These are phyloP conservation scores for Dryobota labecula DNA, from an alignment of 2,888 invertebrate species.

Conservation along the genomic window DNA sequence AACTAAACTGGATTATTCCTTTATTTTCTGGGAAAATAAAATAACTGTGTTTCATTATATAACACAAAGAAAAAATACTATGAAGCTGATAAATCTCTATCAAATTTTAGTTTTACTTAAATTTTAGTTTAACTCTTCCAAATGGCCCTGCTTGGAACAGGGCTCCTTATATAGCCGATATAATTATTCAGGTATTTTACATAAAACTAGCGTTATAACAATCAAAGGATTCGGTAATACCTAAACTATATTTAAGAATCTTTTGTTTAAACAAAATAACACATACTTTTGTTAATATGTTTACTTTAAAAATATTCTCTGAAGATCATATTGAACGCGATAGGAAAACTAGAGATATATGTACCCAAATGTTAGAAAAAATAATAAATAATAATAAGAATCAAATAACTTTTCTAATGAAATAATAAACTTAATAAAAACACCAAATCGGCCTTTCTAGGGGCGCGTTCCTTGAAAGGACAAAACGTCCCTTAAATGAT, in stretches of 20 bases:
- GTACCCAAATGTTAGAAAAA: neutral
- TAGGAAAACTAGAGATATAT: neutral
- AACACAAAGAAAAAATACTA: too few species aligned
- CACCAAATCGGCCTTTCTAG: neutral
- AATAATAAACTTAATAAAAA: neutral
- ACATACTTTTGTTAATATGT: neutral
- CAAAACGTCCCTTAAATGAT: neutral
- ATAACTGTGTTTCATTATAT: too few species aligned
- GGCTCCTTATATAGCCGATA: neutral
- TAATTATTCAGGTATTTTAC: neutral
- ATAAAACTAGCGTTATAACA: too few species aligned
- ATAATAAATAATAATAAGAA: neutral
- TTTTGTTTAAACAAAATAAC: neutral
- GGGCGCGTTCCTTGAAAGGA: neutral
- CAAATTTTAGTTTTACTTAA: too few species aligned
- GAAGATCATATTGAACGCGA: neutral
- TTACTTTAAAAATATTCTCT: neutral
- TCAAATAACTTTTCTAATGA: neutral
- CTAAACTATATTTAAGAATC: too few species aligned
- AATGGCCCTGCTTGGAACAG: neutral
- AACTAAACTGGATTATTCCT: too few species aligned
- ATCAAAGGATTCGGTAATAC: neutral
- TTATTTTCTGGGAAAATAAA: too few species aligned
- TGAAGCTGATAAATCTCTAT: too few species aligned
- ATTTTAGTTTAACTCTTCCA: too few species aligned